phyloP scores from a whole-genome alignment of 2,113 vertebrate genomes.

The Camarhynchus parvulus region DNA sequence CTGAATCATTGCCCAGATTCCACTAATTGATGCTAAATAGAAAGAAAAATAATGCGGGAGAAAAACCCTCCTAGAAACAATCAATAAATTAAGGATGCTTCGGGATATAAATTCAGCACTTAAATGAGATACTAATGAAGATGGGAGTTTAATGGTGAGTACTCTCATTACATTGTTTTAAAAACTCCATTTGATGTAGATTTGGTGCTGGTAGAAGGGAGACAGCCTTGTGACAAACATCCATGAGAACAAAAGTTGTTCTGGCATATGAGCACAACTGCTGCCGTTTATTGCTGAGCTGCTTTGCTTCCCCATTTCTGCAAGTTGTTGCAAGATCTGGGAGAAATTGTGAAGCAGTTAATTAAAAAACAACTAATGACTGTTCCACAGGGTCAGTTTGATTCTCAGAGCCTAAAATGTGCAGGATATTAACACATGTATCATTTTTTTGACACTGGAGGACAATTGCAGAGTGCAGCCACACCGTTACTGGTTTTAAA shows the following conservation, averaged over 20 bases:
- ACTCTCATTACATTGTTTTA: constrained; percentile 60
- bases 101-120: constrained; percentile 52
- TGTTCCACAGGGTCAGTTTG: constrained; percentile 53
- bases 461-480: constrained; percentile 1
- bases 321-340: constrained; percentile 24
- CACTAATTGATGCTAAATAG: constrained; percentile 45
- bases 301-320: background rate
- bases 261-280: background rate
- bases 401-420: constrained; percentile 33
- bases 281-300: background rate
- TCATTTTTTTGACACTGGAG: constrained; percentile 59
- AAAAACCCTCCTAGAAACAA: constrained; percentile 37
- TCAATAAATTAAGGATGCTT: constrained; percentile 70
- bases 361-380: constrained; percentile 69
- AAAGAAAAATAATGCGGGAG: background rate
- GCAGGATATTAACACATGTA: constrained; percentile 66
- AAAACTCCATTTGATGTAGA: constrained; percentile 54
- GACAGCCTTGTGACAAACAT: constrained; percentile 31
- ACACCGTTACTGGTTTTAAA: constrained; percentile 5
- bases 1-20: background rate
- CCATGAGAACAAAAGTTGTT: constrained; percentile 33
- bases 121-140: constrained; percentile 69
- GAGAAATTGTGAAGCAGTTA: constrained; percentile 25
- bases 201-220: constrained; percentile 15
- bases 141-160: constrained; percentile 64